phyloP scores from a whole-genome alignment of 2,797 vertebrate species.

The Eulemur rubriventer region DNA sequence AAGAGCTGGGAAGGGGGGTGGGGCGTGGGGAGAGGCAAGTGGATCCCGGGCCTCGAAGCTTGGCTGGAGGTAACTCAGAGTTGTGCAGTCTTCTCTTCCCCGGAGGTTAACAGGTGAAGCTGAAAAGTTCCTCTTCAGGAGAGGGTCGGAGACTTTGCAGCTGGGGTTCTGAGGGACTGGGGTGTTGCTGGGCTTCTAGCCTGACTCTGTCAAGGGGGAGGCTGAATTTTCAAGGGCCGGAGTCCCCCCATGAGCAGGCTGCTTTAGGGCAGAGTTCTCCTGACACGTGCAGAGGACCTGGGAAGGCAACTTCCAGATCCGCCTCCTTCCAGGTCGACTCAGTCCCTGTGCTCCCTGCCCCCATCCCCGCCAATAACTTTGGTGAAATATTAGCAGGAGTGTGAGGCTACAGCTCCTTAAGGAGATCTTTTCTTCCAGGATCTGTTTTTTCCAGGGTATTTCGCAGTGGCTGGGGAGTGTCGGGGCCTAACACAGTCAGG shows the following conservation, averaged over 20 bases:
- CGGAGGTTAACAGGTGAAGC: not conserved
- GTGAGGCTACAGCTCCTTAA: conserved; percentile 60
- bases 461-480: conserved; percentile 81
- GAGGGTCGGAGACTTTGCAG: not conserved
- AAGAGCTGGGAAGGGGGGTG: conserved; percentile 29
- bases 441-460: conserved; percentile 80
- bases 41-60: conserved; percentile 18
- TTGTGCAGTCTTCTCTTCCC: not conserved
- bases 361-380: not conserved
- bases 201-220: not conserved
- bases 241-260: not conserved
- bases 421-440: conserved; percentile 78
- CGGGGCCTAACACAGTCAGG: conserved; percentile 86
- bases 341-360: not conserved
- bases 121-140: not conserved
- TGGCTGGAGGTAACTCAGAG: conserved; percentile 9
- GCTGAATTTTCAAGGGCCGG: not conserved
- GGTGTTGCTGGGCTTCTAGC: not conserved
- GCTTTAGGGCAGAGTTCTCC: not conserved
- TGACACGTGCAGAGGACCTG: not conserved
- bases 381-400: not conserved
- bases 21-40: not conserved
- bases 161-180: not conserved
- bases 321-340: not conserved
- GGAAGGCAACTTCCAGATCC: not conserved